Evolutionary conservation across 2,888 invertebrate species (phyloP), one percentile per base, ranked within the genome.

Genomic region (Sesamia inferens): DNA sequence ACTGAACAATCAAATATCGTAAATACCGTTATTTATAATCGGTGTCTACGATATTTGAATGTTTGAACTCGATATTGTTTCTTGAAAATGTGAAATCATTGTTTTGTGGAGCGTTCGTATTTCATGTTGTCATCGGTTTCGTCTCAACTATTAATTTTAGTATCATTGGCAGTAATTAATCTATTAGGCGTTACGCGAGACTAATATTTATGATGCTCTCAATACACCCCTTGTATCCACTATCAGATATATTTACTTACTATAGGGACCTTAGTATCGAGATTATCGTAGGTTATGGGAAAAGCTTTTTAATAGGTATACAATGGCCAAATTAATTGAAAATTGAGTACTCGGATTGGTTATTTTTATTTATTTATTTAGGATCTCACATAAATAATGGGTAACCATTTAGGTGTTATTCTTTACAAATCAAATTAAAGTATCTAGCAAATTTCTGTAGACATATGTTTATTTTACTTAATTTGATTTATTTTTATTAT

Each of bases 81-180:
- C 24, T 19, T 62, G 65, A 54, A 72, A 81, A 70, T 31, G 24
- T 42, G 58, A 16, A 42, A 31, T 61, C 65, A 74, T 81, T 63
- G 65, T 68, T 68, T 68, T 31, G 44, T 55, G 42, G 57, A 61
- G 48, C 54, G 42, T 58, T 24, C 11, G n/a, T 14, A 62, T 59
- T 72, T 31, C 14, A 61, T 64, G 54, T 64, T 78, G 69, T 75
- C 78, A 55, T 42, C n/a, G 62, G 62, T 78, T 74, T 69, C 42
- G 67, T 47, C 66, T 71, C 55, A 63, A 63, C 73, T 61, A 72
- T 83, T 79, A 74, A 76, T 76, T 78, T 83, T 72, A 77, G 69
- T 78, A 73, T 80, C 39, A 69, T 79, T 72, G 71, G 42, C 48
- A 62, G 68, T 69, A 64, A 78, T 82, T 85, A 84, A 82, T 85